Conservation (phyloP, 2,797 vertebrate genomes). For the Euthynnus affinis region DNA sequence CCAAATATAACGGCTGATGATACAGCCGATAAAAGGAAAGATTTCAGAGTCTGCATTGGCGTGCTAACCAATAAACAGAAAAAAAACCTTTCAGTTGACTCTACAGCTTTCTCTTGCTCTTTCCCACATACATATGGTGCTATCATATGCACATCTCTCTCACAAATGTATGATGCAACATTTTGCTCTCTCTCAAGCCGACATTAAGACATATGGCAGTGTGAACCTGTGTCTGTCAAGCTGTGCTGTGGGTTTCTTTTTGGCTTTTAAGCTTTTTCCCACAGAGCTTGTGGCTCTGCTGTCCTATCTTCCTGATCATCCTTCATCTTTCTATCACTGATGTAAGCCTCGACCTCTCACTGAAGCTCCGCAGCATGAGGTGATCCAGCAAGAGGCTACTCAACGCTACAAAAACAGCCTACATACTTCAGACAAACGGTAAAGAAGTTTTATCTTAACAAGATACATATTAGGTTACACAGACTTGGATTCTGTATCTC, state of each 20-base stretch:
- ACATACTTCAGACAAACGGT: not conserved
- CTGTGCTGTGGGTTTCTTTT: conserved; percentile 24
- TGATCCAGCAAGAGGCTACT: conserved; percentile 6
- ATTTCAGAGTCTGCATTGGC: not conserved
- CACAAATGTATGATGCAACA: conserved; percentile 41
- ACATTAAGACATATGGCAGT: not conserved
- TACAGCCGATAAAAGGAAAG: no score
- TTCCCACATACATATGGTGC: not conserved
- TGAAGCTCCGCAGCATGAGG: not conserved
- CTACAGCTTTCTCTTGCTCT: conserved; percentile 8
- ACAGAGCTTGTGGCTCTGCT: conserved; percentile 10
- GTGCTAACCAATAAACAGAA: conserved; percentile 13
- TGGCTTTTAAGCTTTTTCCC: conserved; percentile 15
- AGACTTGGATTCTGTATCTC: not conserved
- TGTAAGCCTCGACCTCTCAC: not conserved
- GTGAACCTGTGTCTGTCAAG: conserved; percentile 5
- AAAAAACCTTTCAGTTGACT: not conserved
- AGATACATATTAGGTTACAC: not conserved
- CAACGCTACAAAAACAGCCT: not conserved
- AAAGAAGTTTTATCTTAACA: not conserved
- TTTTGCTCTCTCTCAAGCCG: conserved; percentile 15
- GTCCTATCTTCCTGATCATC: not conserved
- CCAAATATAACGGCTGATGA: conserved; percentile 16
- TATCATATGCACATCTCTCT: conserved; percentile 20
- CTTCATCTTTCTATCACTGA: conserved; percentile 7